Base-by-base conservation (phyloP, 1,140 invertebrate species). In the Drosophila funebris region DNA sequence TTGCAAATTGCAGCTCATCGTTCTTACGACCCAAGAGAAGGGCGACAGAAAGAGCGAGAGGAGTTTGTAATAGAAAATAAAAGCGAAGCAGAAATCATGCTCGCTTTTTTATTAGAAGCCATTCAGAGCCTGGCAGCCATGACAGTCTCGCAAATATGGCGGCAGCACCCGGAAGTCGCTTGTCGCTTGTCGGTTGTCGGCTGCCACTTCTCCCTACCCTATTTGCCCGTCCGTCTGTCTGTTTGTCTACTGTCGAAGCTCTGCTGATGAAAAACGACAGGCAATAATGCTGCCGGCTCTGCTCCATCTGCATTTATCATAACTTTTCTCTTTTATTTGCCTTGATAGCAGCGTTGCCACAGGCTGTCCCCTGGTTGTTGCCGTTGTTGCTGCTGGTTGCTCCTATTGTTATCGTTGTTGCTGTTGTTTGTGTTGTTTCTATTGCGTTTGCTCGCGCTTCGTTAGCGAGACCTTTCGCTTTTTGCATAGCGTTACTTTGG, bases 251-350 rank as follows among this genome's bases (percentile, higher is more conserved):
- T 39, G 72, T 73, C 75, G 54, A 62, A 68, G 67, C 29, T 74
- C 8, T 37, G 70, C 73, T 87, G 83, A 87, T 87, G 83, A 88
- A 83, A 83, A 83, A 88, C 85, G 85, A 89, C 84, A 90, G 80
- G 70, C 84, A 90, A 90, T 88, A 88, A 78, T 74, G 85, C 85
- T 77, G 66, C 69, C 66, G 64, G 80, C 84, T 88, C 56, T 84
- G 63, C 83, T 88, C 79, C 76, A 88, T 88, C 85, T 88, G 85
- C 84, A 88, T 88, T 88, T 85, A 88, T 89, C 83, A 88, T 88
- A 88, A 88, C 83, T 88, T 78, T 70, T 53, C 61, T 88, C 61
- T 78, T 78, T 83, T 88, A 83, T 88, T 88, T 88, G 78, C 78
- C 71, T 83, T 76, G 75, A 76, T 78, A 78, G 73, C 70, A 64